These are phyloP conservation scores for Morpho helenor DNA, from an alignment of 2,888 invertebrate species.

Conservation along the genomic window DNA sequence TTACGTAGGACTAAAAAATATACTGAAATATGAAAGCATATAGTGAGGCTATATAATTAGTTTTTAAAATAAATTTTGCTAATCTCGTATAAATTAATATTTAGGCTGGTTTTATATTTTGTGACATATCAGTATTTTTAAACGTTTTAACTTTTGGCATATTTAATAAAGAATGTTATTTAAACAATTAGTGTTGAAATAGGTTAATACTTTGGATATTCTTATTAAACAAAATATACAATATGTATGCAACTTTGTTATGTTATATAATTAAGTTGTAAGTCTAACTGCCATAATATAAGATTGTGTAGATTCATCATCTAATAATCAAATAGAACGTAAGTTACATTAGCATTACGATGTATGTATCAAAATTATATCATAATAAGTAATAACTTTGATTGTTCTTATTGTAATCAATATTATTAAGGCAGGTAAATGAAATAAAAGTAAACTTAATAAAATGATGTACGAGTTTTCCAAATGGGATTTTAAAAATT, in stretches of 20 bases:
- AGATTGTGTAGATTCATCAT: no score
- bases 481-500: no score
- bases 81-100: not conserved
- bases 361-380: no score
- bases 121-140: not conserved
- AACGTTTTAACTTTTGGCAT: not conserved
- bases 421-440: no score
- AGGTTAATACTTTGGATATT: slow-evolving; percentile 2
- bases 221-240: not conserved
- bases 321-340: no score
- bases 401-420: no score
- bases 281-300: slow-evolving; percentile 8
- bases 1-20: slow-evolving; percentile 5
- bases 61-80: slow-evolving; percentile 1
- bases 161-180: not conserved
- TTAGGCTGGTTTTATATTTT: slow-evolving; percentile 1
- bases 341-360: no score
- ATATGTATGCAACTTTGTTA: no score
- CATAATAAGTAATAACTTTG: no score
- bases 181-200: no score
- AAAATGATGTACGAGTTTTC: no score
- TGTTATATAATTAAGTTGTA: slow-evolving; percentile 5
- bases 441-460: no score
- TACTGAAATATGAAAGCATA: slow-evolving; percentile 59
- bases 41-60: slow-evolving; percentile 52